Percentiles rank a stretch among this genome's conserved stretches.
Evolutionary conservation across 2,113 vertebrate genomes (phyloP).

Genomic region (Cynopterus brachyotis): DNA sequence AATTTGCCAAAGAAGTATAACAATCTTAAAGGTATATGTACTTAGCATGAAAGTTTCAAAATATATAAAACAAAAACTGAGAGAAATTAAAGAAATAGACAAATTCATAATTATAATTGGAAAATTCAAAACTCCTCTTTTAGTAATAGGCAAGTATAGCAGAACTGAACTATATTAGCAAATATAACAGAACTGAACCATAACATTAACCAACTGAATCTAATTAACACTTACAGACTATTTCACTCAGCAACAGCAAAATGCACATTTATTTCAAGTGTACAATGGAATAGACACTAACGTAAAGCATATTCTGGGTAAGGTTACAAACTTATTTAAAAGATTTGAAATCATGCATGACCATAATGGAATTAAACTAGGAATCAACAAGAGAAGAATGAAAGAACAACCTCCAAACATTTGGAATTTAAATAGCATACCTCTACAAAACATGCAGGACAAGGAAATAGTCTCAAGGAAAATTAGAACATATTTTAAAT

Average conservation of each 20-base stretch:
- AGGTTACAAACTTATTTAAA: not conserved
- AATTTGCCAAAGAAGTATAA: not conserved
- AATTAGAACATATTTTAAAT: not conserved
- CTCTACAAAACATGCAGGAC: not conserved
- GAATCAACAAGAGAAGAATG: not conserved
- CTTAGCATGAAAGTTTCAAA: not conserved
- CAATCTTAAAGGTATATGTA: not conserved
- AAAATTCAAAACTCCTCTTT: not conserved
- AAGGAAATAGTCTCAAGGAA: not conserved
- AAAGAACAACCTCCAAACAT: not conserved
- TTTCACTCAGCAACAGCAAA: not conserved
- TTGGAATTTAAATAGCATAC: not conserved
- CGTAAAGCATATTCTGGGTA: not conserved
- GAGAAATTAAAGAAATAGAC: not conserved
- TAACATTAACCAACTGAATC: not conserved
- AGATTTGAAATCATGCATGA: not conserved
- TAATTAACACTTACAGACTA: not conserved
- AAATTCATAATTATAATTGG: not conserved
- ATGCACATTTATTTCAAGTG: not conserved
- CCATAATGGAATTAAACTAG: not conserved
- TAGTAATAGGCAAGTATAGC: not conserved
- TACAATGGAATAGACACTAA: not conserved
- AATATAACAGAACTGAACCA: not conserved
- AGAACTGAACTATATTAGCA: not conserved
- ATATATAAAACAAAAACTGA: not conserved